These are phyloP conservation scores for Chirona hameri DNA, from an alignment of 2,888 invertebrate species.

Conservation along the genomic window DNA sequence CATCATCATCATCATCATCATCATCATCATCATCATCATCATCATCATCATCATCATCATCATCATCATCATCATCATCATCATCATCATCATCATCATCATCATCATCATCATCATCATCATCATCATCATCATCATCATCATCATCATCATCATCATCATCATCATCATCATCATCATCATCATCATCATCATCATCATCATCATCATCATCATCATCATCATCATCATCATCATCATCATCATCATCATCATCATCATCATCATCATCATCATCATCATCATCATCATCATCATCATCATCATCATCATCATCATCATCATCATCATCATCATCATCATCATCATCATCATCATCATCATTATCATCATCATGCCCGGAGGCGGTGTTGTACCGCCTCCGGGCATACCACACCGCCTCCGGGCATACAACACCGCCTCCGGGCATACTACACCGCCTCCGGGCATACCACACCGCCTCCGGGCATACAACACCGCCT, in stretches of 20 bases:
- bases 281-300: slow-evolving; percentile 22
- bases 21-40: slow-evolving; percentile 22
- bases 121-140: slow-evolving; percentile 22
- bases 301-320: slow-evolving; percentile 1
- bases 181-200: slow-evolving; percentile 22
- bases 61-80: slow-evolving; percentile 22
- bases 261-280: slow-evolving; percentile 22
- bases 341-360: neutral
- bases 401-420: too few relatives aligned
- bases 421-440: too few relatives aligned
- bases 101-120: slow-evolving; percentile 11
- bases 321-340: neutral
- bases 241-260: slow-evolving; percentile 22
- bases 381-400: neutral
- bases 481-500: too few relatives aligned
- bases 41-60: slow-evolving; percentile 22
- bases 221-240: neutral
- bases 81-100: slow-evolving; percentile 22
- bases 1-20: slow-evolving; percentile 22
- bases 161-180: slow-evolving; percentile 22
- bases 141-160: slow-evolving; percentile 22
- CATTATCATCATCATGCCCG: neutral
- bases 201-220: slow-evolving; percentile 22
- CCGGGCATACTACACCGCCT: too few relatives aligned
- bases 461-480: too few relatives aligned